Conservation (phyloP, 2,888 invertebrate species). For the Dasypogon diadema region DNA sequence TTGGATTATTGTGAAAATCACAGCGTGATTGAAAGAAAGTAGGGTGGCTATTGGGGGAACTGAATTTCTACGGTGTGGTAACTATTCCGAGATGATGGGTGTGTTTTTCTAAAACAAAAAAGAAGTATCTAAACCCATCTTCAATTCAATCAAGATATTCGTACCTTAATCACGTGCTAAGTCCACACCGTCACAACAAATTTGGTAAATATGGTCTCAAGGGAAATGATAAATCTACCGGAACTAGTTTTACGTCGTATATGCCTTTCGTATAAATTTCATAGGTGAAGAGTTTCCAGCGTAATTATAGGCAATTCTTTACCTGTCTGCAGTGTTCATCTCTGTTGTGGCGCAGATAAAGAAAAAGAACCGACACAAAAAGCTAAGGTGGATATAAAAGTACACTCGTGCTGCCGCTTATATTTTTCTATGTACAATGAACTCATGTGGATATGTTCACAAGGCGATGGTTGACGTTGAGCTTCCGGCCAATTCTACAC, state of each 20-base stretch:
- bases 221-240: constrained; percentile 33
- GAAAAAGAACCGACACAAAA: constrained; percentile 12
- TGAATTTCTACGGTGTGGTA: too few species aligned
- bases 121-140: too few species aligned
- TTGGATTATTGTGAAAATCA: background rate
- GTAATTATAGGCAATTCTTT: constrained; percentile 24
- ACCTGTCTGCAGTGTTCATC: constrained; percentile 18
- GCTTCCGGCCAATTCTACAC: constrained; percentile 32
- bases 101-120: too few species aligned
- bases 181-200: background rate
- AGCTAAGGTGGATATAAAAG: constrained; percentile 4
- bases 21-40: too few species aligned
- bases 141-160: too few species aligned
- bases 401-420: background rate
- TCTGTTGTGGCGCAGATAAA: background rate
- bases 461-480: constrained; percentile 32
- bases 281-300: constrained; percentile 15
- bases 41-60: too few species aligned
- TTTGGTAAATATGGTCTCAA: constrained; percentile 31
- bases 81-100: too few species aligned
- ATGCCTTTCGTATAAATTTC: constrained; percentile 24
- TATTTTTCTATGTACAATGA: constrained; percentile 2
- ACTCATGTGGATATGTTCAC: background rate
- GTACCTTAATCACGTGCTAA: too few species aligned
- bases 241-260: constrained; percentile 24